Conservation (phyloP, 2,888 invertebrate genomes). For the Euspilapteryx auroguttella region DNA sequence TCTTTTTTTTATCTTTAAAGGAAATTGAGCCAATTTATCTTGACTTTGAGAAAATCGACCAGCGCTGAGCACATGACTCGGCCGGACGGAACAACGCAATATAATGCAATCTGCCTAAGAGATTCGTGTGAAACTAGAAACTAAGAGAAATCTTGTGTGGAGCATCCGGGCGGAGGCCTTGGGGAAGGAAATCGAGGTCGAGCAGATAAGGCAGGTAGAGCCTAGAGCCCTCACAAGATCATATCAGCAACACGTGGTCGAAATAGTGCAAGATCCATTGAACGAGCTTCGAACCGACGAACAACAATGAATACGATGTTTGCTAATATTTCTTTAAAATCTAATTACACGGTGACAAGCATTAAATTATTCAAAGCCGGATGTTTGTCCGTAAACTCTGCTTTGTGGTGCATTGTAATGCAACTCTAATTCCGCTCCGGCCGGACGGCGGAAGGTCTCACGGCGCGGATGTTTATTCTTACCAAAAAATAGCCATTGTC, state of each 20-base stretch:
- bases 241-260: conserved; percentile 8
- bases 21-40: no score
- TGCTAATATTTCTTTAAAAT: no score
- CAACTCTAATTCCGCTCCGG: conserved; percentile 26
- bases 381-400: conserved; percentile 47
- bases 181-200: conserved; percentile 33
- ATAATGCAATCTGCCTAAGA: background rate
- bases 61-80: conserved; percentile 6
- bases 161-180: conserved; percentile 34
- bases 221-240: conserved; percentile 10
- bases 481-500: conserved; percentile 23
- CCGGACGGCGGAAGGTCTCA: conserved; percentile 18
- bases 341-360: background rate
- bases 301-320: no score
- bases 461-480: conserved; percentile 33
- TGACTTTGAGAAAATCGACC: no score
- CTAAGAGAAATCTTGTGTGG: conserved; percentile 38
- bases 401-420: conserved; percentile 21
- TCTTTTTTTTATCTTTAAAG: no score
- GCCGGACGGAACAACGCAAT: conserved; percentile 15
- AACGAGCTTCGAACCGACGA: no score
- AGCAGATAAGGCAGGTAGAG: conserved; percentile 28
- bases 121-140: conserved; percentile 29
- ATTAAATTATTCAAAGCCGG: no score
- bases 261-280: conserved; percentile 6